Conservation (phyloP, 2,888 invertebrate species). For the Phyllotreta cruciferae region DNA sequence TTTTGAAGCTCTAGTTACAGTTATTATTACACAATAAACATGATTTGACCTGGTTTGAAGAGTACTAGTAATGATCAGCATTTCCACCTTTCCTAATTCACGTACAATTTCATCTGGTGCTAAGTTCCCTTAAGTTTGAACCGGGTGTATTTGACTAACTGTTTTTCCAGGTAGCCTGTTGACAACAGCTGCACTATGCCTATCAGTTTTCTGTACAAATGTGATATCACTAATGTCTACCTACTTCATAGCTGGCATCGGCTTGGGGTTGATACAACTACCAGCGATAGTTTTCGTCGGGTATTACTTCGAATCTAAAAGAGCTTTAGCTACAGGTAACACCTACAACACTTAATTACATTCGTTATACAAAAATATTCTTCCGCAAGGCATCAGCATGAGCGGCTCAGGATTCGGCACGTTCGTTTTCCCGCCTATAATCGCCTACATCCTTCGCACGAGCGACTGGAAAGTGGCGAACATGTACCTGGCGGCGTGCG, state of each 20-base stretch:
- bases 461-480: slow-evolving; percentile 92
- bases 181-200: slow-evolving; percentile 82
- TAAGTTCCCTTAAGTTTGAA: slow-evolving; percentile 84
- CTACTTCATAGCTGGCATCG: slow-evolving; percentile 71
- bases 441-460: slow-evolving; percentile 75
- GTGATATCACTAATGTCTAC: slow-evolving; percentile 89
- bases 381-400: slow-evolving; percentile 70
- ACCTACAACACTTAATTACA: background rate
- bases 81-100: background rate
- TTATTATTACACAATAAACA: no score
- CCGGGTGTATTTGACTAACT: slow-evolving; percentile 77
- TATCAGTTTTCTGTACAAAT: slow-evolving; percentile 85
- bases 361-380: background rate
- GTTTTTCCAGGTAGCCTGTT: slow-evolving; percentile 91
- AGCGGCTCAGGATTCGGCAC: slow-evolving; percentile 96
- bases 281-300: slow-evolving; percentile 97
- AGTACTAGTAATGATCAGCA: no score
- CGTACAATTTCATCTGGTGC: background rate
- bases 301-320: slow-evolving; percentile 94
- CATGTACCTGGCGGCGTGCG: slow-evolving; percentile 87
- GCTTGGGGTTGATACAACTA: slow-evolving; percentile 63
- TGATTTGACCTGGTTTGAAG: no score
- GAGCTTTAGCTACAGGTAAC: slow-evolving; percentile 90
- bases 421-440: slow-evolving; percentile 92
- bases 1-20: no score